These are phyloP conservation scores for Hypsopygia costalis DNA, from an alignment of 2,888 invertebrate species.

Conservation along the genomic window DNA sequence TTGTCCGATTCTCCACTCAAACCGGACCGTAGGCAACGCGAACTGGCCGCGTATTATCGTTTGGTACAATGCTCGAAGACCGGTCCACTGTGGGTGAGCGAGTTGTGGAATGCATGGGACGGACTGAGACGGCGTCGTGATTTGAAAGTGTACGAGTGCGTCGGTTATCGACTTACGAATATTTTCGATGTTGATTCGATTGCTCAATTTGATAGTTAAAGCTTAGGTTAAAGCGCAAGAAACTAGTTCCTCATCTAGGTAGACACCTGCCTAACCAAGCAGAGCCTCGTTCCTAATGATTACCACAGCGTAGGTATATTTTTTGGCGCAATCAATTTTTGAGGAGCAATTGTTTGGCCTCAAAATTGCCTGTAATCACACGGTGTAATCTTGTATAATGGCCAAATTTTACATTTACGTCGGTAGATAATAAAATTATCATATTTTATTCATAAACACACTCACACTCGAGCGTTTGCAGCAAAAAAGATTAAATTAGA, in stretches of 20 bases:
- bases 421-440: conserved; percentile 51
- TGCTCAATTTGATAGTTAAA: conserved; percentile 20
- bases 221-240: neutral
- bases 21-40: conserved; percentile 38
- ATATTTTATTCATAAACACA: conserved; percentile 48
- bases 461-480: conserved; percentile 22
- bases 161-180: conserved; percentile 49
- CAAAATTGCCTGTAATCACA: conserved; percentile 56
- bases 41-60: conserved; percentile 53
- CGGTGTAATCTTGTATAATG: conserved; percentile 32
- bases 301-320: conserved; percentile 31
- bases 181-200: conserved; percentile 32
- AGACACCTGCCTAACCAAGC: no score
- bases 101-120: conserved; percentile 76
- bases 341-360: conserved; percentile 47
- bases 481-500: conserved; percentile 23
- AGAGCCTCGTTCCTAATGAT: conserved; percentile 3
- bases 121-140: conserved; percentile 54
- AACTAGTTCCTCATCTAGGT: neutral
- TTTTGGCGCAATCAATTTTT: conserved; percentile 36
- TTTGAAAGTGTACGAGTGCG: conserved; percentile 68
- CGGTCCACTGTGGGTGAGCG: conserved; percentile 79
- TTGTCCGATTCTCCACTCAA: conserved; percentile 34
- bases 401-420: conserved; percentile 36
- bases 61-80: conserved; percentile 73